Base-by-base conservation (phyloP, 37 sponge, comb jelly and placozoan genomes). In the Aphrocallistes beatrix region DNA sequence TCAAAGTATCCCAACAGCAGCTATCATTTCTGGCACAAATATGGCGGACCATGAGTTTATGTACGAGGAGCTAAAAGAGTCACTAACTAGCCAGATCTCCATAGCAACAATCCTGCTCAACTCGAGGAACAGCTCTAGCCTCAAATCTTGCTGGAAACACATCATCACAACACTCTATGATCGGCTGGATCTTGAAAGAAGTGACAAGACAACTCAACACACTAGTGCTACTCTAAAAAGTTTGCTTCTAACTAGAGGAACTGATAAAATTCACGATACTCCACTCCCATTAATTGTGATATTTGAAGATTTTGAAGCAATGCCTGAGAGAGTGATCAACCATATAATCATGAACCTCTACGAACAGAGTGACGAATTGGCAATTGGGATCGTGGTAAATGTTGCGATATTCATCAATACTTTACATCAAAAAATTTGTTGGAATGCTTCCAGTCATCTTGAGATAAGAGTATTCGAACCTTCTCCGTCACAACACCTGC, bases 11-110 rank as follows among this genome's bases (percentile, higher is more conserved):
- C 75, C 75, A 19, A 60, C 75, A 25, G 75, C 21, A 8, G 75
- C 75, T 32, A 60, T 60, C 8, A 60, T 60, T 25, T 60, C 89
- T 83, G 93, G 93, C 21, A 87, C 90, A 19, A 92, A 88, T 51
- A 85, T 88, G 85, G 85, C 90, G 0, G 93, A 92, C 83, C 93
- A 92, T 38, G 85, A 86, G 17, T 85, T 85, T 1, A 83, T 90
- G 48, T 88, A 88, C 40, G 38, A 83, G 0, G 85, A 86, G 81
- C 87, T 92, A 39, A 47, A 37, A 23, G 75, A 36, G 13, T 85
- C 39, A 60, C 51, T 92, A 0, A 32, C 75, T 60, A 60, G 34
- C n/a, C 25, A 60, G 34, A 3, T 60, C 17, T 60, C 75, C 32
- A 60, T 19, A 60, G 75, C 75, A 60, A 60, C 32, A 25, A 60